Evolutionary conservation across 2,113 vertebrate species (phyloP), one percentile per base, ranked within the genome.

Genomic region (Prietella phreatophila): DNA sequence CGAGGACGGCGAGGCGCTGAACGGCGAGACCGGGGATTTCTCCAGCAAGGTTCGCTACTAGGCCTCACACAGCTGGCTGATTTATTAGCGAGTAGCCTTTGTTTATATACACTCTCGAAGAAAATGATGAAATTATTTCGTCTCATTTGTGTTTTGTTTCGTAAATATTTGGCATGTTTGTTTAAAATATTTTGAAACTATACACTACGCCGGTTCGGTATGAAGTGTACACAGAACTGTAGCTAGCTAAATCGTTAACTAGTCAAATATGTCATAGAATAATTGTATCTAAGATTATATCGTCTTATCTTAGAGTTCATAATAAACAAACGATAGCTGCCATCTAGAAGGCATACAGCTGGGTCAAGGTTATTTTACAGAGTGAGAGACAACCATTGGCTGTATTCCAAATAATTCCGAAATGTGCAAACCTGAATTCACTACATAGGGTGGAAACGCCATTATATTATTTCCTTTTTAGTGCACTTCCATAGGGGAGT

Each of bases 41-140:
- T 97, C 96, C 86, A 97, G 96, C 91, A 98, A 98, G 97, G 98
- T 98, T 56, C 96, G 94, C 94, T 93, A 93, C 42, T 88, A 67
- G 73, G 87, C 81, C 87, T 75, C 63, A 75, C 20, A 1, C 39
- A 47, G 53, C 65, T 14, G 22, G 11, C 63, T 73, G 22, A 6
- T 53, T 78, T n/a, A 17, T 78, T n/a, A 78, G 3, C 25, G 20
- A 50, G 71, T 5, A 78, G 25, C 47, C 0, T 15, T 0, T 5
- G 13, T 53, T 78, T 47, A 2, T n/a, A 7, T 2, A 7, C 13
- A 50, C 1, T 42, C 36, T n/a, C 25, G 5, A 4, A 50, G 75
- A 50, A 50, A 11, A 13, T 3, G 2, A 0, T 6, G 5, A 2
- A 27, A 27, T 10, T 9, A 25, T 42, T 42, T 50, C 8, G 8